Base-by-base conservation (phyloP, 2,888 invertebrate genomes). In the Callimorpha dominula region DNA sequence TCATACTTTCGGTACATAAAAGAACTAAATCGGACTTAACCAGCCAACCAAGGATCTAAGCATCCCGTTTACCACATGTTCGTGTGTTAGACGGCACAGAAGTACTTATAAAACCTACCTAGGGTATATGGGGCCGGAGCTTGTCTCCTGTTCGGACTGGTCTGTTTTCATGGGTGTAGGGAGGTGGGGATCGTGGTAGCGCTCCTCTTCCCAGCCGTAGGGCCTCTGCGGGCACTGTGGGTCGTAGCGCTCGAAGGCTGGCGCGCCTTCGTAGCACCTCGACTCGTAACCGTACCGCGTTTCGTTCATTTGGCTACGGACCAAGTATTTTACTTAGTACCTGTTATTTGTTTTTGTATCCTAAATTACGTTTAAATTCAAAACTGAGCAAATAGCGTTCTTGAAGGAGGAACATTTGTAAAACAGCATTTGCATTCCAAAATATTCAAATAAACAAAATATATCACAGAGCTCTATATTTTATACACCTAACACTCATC, bases 121-220 rank as follows among this genome's bases (percentile, higher is more conserved):
- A 81, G 98, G 98, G 91, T 98, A 98, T 73, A 97, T 96, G 31
- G 98, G 97, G 71, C 97, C 97, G 77, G 97, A 96, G 84, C 93
- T 96, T 85, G 97, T 96, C 85, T 97, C 97, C 82, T 96, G 96
- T 84, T 97, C 97, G 50, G 96, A 94, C 86, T 96, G 96, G 91
- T 98, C 98, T 42, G 97, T 97, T 93, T 98, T 98, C 96, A 96
- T 96, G 89, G 95, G 96, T 81, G 91, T 96, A 87, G 95, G 97
- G 88, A 88, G 96, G 94, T 93, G 96, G 74, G 96, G 96, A 86
- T 96, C 96, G 79, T 96, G 96, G 86, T 96, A 96, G 77, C 94
- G 94, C 88, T 97, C 96, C 73, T 97, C 96, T 57, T 96, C 96
- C 94, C 96, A 96, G 85, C 95, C 93, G 90, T 96, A 96, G 66